Evolutionary conservation across 2,113 vertebrate genomes (phyloP), one percentile per base, ranked within the genome.

Genomic region (Pachyramphus minor): DNA sequence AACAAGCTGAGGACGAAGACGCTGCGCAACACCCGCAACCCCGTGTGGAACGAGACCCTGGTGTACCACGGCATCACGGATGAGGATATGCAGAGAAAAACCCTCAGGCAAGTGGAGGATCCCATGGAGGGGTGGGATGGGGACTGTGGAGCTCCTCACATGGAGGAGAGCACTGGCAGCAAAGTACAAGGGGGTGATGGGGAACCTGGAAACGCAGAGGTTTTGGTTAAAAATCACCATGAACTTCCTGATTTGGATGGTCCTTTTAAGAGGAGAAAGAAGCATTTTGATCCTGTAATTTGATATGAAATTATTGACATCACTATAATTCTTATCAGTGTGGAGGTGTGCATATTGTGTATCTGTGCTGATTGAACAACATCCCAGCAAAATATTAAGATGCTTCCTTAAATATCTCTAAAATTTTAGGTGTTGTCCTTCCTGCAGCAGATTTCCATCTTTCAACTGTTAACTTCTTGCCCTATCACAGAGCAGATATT

Each of bases 1-100:
- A 99, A 98, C 66, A 99, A 99, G 94, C 97, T 99, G 78, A 98
- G 99, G 55, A 99, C 99, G 13, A 99, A 99, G 98, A 99, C 99
- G 1, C 97, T 99, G 95, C 98, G 98, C 84, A 99, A 99, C 97
- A 99, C 99, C 6, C 98, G 99, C n/a, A 99, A 99, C 95, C 99
- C 99, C 0, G 35, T 97, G 63, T 99, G 99, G 99, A 99, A 99
- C 0, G 99, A 99, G 97, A 99, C 98, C 0, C 98, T 99, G 49
- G 98, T 99, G 64, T 99, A 99, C 76, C 99, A 99, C 0, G 99
- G 99, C 93, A 98, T 99, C 96, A 99, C 99, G 0, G 99, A 99
- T 1, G 99, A 99, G 63, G 99, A 99, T 98, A 99, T 99, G 99
- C 99, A 99, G 94, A 98, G 99, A 71, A 99, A 99, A 96, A 99